Percentiles rank a stretch among this genome's conserved stretches.
Evolutionary conservation across 2,797 vertebrate genomes (phyloP).

Genomic region (Gymnoscopelus microlampas): DNA sequence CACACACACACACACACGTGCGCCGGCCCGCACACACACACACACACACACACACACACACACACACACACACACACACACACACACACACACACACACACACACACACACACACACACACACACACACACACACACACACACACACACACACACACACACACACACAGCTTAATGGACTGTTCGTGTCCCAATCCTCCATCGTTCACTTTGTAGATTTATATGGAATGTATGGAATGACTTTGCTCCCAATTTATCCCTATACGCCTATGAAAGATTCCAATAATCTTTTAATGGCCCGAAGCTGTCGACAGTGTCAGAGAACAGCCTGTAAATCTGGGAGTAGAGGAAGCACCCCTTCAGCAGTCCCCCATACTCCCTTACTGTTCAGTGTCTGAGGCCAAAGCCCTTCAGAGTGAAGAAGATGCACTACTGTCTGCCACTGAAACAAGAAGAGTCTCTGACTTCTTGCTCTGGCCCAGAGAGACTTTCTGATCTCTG

Average conservation of each 20-base stretch:
- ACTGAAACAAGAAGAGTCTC: conserved; percentile 5
- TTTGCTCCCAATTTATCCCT: conserved; percentile 59
- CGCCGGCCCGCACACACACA: too few relatives aligned
- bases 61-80: background rate
- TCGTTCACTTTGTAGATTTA: conserved; percentile 56
- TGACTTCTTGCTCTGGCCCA: background rate
- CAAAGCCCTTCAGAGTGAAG: conserved; percentile 41
- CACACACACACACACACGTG: conserved; percentile 4
- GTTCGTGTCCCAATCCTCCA: conserved; percentile 18
- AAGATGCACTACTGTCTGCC: conserved; percentile 15
- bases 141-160: conserved; percentile 1
- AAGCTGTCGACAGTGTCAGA: conserved; percentile 59
- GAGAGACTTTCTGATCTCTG: conserved; percentile 5
- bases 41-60: conserved; percentile 4
- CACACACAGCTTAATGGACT: conserved; percentile 11
- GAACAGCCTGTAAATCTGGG: conserved; percentile 62
- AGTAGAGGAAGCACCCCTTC: conserved; percentile 32
- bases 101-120: conserved; percentile 1
- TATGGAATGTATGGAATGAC: conserved; percentile 59
- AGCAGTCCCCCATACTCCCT: conserved; percentile 33
- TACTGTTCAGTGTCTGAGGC: conserved; percentile 41
- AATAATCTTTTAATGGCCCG: conserved; percentile 70
- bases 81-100: conserved; percentile 3
- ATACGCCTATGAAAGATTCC: conserved; percentile 55
- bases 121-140: conserved; percentile 8